These are phyloP conservation scores for Sesamia inferens DNA, from an alignment of 2,888 invertebrate species.

Conservation along the genomic window DNA sequence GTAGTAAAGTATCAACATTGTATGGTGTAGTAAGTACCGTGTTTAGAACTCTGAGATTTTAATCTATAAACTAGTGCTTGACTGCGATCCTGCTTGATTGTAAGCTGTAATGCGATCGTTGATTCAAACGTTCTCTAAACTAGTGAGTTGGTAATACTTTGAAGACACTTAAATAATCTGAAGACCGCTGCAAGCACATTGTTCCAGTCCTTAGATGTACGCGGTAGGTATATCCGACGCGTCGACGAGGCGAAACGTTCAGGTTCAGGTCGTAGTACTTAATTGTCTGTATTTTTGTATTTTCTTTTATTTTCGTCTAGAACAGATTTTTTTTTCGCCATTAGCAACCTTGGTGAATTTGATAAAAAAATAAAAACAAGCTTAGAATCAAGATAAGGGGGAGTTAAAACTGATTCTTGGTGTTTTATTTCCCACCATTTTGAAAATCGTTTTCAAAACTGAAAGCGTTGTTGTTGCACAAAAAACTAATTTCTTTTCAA, in stretches of 20 bases:
- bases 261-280: too few relatives aligned
- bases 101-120: too few relatives aligned
- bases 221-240: too few relatives aligned
- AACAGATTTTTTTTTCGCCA: neutral
- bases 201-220: too few relatives aligned
- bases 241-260: too few relatives aligned
- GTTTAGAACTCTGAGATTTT: neutral
- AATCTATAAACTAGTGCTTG: too few relatives aligned
- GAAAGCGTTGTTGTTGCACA: neutral
- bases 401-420: neutral
- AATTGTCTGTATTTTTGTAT: neutral
- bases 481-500: slow-evolving; percentile 4
- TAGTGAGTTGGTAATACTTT: too few relatives aligned
- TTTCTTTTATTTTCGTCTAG: neutral
- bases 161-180: too few relatives aligned
- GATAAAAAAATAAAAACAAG: neutral
- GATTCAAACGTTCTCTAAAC: too few relatives aligned
- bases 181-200: too few relatives aligned
- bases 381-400: neutral
- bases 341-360: neutral
- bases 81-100: too few relatives aligned
- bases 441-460: slow-evolving; percentile 16
- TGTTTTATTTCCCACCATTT: neutral
- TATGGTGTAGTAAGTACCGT: too few relatives aligned
- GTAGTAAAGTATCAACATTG: slow-evolving; percentile 15